Evolutionary conservation across 1,140 invertebrate genomes (phyloP), one percentile per base, ranked within the genome.

Genomic region (Oreohelix idahoensis): DNA sequence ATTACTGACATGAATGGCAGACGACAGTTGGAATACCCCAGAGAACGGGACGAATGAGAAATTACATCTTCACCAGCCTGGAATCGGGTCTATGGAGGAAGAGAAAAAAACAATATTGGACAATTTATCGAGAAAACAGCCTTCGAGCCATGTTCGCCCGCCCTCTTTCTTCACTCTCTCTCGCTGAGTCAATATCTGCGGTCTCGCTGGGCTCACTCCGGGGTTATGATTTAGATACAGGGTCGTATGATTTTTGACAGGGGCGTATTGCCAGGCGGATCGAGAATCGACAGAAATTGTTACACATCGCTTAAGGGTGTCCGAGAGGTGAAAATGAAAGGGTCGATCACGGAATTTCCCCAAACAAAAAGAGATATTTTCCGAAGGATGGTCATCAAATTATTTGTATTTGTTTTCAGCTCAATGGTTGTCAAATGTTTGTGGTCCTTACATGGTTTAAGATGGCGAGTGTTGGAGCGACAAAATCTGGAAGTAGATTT

Each of bases 111-210:
- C 69, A 38, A 35, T 70, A 38, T 70, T 23, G 69, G 23, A 70
- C 69, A 70, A 70, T 70, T 70, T 70, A 15, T 70, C 69, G 15
- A 38, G 29, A 70, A 35, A 29, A 70, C 69, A 70, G 29, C 36
- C n/a, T 36, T 29, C n/a, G 15, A 38, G 69, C 69, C 23, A 17
- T 42, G 1, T 29, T 73, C 11, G 1, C 36, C 71, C 36, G 5
- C 36, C 26, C 36, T 73, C 38, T 26, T 5, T 73, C 36, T 42
- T n/a, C n/a, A 11, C 11, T 42, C 71, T 26, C 38, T 45, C 71
- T 15, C 10, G 8, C 29, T 70, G 69, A 36, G 69, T 70, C 15
- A 70, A 36, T 36, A 36, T 70, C 36, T 15, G 36, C 69, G 15
- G 69, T 17, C 13, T 15, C 23, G 10, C n/a, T 70, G 29, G 15